phyloP scores from a whole-genome alignment of 37 sponge, comb jelly and placozoan species.

The Aphrocallistes beatrix region DNA sequence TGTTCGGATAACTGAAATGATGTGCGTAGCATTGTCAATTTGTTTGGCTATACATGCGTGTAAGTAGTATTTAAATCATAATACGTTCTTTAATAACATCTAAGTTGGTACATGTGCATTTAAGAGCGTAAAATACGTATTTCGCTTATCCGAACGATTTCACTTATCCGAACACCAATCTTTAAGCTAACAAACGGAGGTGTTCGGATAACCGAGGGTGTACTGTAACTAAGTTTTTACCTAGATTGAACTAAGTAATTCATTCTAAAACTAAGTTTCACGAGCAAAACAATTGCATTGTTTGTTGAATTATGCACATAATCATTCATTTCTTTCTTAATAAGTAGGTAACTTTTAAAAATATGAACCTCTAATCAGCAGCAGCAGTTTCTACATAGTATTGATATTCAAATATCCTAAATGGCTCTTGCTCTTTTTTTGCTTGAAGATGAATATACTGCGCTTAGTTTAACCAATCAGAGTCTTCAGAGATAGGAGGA shows the following conservation, averaged over 20 bases:
- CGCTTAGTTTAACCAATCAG: not conserved
- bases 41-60: no score
- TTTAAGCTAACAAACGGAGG: no score
- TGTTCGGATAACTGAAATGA: no score
- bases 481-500: not conserved
- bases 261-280: not conserved
- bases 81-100: no score
- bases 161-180: no score
- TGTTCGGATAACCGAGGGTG: no score
- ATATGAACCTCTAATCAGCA: not conserved
- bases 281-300: not conserved
- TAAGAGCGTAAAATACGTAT: no score
- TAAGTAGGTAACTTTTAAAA: not conserved
- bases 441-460: constrained; percentile 2
- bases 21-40: no score
- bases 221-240: no score
- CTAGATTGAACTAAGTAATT: not conserved
- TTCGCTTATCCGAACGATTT: no score
- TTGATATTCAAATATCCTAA: not conserved
- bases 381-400: not conserved
- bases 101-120: no score
- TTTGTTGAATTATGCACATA: constrained; percentile 8
- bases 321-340: not conserved
- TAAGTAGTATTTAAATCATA: no score
- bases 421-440: not conserved